phyloP scores from a whole-genome alignment of 2,113 vertebrate species.

The Aspiorhynchus laticeps region DNA sequence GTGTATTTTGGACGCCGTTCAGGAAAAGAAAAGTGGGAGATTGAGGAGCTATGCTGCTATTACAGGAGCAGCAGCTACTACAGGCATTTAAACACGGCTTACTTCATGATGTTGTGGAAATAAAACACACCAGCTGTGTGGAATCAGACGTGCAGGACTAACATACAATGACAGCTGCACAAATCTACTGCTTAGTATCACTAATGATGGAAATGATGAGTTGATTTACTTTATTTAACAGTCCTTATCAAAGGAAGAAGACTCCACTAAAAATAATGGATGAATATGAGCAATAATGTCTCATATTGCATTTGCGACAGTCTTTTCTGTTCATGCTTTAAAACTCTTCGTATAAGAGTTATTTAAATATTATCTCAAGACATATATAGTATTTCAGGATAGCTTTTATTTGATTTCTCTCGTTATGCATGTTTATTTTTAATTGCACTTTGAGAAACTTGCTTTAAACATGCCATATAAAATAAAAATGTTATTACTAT shows the following conservation, averaged over 20 bases:
- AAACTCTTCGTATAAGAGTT: not conserved
- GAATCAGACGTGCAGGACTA: not conserved
- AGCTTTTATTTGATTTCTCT: not conserved
- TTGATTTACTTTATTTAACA: not conserved
- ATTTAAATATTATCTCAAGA: not conserved
- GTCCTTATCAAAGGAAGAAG: not conserved
- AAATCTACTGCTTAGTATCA: not conserved
- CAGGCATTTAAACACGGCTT: constrained; percentile 65
- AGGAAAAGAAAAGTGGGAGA: constrained; percentile 73
- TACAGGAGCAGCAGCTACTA: constrained; percentile 72
- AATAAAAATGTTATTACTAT: no score
- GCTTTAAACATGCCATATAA: no score
- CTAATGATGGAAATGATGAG: not conserved
- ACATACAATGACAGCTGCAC: not conserved
- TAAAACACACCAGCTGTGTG: not conserved
- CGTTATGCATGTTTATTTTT: not conserved
- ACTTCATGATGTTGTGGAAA: constrained; percentile 52
- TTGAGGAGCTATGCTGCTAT: constrained; percentile 59
- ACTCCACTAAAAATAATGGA: not conserved
- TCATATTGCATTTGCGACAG: not conserved
- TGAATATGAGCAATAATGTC: not conserved
- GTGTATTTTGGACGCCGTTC: constrained; percentile 74
- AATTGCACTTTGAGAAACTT: not conserved
- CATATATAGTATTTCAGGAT: not conserved
- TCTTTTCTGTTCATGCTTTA: not conserved